Conservation (phyloP, 2,113 vertebrate genomes). For the Myrmecophaga tridactyla region DNA sequence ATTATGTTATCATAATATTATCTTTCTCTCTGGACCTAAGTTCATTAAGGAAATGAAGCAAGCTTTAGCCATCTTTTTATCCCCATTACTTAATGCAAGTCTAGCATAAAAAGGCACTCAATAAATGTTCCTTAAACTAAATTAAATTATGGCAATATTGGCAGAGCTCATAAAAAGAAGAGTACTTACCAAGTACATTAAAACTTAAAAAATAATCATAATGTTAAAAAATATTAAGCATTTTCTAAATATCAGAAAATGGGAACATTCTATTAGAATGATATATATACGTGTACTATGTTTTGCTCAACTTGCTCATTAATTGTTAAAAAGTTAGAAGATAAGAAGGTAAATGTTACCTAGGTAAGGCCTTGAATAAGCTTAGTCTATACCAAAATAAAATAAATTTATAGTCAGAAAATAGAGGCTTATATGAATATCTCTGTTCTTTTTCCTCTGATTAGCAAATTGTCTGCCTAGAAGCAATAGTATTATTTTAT, state of each 20-base stretch:
- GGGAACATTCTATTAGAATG: neutral
- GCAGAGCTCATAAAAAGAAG: neutral
- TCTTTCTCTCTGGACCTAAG: neutral
- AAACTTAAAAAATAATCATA: slow-evolving; percentile 9
- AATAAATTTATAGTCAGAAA: neutral
- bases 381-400: neutral
- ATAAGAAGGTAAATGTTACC: neutral
- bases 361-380: neutral
- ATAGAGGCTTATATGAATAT: neutral
- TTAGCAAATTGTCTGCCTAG: neutral
- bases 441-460: neutral
- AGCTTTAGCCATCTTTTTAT: neutral
- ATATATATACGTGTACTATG: no score
- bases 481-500: slow-evolving; percentile 4
- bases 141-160: neutral
- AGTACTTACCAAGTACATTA: neutral
- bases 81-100: neutral
- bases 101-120: neutral
- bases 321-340: neutral
- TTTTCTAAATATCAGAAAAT: neutral
- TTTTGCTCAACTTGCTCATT: neutral
- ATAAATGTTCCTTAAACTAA: slow-evolving; percentile 22
- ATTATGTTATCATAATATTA: neutral
- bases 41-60: neutral
- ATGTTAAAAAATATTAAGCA: neutral